Evolutionary conservation across 2,888 invertebrate genomes (phyloP).

Genomic region (Nymphalis polychloros): DNA sequence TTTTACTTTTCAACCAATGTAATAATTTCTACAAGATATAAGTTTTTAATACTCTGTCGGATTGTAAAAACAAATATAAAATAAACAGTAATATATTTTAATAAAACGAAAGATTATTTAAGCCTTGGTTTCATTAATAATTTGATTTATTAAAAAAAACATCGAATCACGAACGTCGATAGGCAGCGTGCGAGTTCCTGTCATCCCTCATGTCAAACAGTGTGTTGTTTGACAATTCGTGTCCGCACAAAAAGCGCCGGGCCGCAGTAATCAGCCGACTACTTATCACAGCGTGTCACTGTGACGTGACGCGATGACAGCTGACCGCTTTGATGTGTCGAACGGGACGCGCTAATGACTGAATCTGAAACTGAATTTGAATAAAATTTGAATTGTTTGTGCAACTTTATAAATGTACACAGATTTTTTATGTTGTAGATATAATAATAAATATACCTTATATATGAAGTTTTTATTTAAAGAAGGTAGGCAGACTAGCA

Average conservation of each 20-base stretch:
- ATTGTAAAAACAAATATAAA: no score
- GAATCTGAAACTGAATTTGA: constrained; percentile 4
- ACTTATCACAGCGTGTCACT: constrained; percentile 64
- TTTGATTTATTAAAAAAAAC: not conserved
- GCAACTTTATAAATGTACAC: not conserved
- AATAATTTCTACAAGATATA: no score
- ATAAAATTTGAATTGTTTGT: not conserved
- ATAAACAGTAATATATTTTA: no score
- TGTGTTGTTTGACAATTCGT: constrained; percentile 56
- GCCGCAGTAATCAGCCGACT: constrained; percentile 61
- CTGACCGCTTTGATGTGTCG: constrained; percentile 67
- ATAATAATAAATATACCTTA: no score
- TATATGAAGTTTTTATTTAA: no score
- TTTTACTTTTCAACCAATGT: not conserved
- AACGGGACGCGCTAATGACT: constrained; percentile 36
- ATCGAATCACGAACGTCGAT: constrained; percentile 2
- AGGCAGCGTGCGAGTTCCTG: not conserved
- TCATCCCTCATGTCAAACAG: constrained; percentile 7
- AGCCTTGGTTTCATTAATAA: no score
- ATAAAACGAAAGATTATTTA: no score
- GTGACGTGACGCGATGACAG: constrained; percentile 57
- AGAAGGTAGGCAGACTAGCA: no score
- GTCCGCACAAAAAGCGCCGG: constrained; percentile 51
- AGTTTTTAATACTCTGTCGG: no score
- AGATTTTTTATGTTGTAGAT: no score